phyloP scores from a whole-genome alignment of 1,140 invertebrate species.

The Apis florea region DNA sequence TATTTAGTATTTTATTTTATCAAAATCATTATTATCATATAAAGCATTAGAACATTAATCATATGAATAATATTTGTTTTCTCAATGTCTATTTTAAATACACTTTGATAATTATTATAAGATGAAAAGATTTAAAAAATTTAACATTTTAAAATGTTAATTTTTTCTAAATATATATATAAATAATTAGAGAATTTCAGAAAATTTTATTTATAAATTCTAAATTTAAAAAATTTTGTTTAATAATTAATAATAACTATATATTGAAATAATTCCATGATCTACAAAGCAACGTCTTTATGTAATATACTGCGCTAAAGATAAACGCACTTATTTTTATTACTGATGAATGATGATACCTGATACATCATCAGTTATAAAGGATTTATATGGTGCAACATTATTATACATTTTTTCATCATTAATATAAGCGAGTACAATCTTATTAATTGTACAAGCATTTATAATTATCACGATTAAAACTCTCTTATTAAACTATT shows the following conservation, averaged over 20 bases:
- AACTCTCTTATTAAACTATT: constrained; percentile 20
- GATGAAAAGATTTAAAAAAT: not conserved
- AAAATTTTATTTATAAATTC: not conserved
- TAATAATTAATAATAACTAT: not conserved
- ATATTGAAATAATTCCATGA: constrained; percentile 22
- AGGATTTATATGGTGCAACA: constrained; percentile 18
- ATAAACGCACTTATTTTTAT: constrained; percentile 38
- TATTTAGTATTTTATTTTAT: not conserved
- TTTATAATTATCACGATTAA: constrained; percentile 25
- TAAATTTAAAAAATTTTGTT: not conserved
- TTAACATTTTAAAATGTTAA: not conserved
- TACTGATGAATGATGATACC: constrained; percentile 14
- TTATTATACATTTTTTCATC: constrained; percentile 24
- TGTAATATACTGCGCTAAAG: constrained; percentile 3
- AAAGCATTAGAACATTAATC: not conserved
- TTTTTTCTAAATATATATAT: not conserved
- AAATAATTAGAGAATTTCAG: not conserved
- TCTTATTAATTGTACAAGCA: constrained; percentile 29
- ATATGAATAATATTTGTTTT: not conserved
- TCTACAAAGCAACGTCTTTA: constrained; percentile 1
- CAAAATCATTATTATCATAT: not conserved
- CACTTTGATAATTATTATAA: not conserved
- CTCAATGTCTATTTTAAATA: not conserved
- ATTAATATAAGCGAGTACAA: constrained; percentile 24
- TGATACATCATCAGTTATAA: constrained; percentile 1